Percentiles rank a stretch among this genome's conserved stretches.
phyloP scores from a whole-genome alignment of 2,888 invertebrate species.

The Dichetophora obliterata region DNA sequence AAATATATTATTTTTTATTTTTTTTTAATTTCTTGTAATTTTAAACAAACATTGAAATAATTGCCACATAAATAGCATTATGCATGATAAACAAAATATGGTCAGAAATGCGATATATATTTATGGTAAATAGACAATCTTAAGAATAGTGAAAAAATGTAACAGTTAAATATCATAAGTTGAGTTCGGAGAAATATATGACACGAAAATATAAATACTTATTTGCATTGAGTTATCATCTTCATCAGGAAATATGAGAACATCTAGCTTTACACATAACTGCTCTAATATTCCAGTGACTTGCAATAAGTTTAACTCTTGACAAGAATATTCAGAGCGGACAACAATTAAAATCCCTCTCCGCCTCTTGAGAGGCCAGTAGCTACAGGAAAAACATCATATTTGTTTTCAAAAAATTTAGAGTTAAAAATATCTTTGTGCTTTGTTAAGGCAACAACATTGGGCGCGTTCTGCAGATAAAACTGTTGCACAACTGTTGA shows the following conservation, averaged over 20 bases:
- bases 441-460: background rate
- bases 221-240: background rate
- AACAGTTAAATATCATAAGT: background rate
- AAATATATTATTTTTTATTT: no score
- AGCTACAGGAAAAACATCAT: background rate
- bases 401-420: background rate
- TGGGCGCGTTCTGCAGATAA: no score
- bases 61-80: no score
- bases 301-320: background rate
- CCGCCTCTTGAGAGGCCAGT: background rate
- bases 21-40: no score
- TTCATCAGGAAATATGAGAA: background rate
- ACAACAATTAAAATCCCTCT: background rate
- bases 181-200: background rate
- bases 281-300: background rate
- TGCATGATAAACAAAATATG: no score
- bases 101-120: no score
- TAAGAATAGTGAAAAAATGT: background rate
- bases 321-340: background rate
- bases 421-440: background rate
- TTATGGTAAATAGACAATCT: no score
- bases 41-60: no score
- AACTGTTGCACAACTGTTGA: no score
- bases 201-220: conserved; percentile 1
- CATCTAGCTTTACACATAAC: background rate